Conservation (phyloP, 2,888 invertebrate species). For the Mesoligia furuncula region DNA sequence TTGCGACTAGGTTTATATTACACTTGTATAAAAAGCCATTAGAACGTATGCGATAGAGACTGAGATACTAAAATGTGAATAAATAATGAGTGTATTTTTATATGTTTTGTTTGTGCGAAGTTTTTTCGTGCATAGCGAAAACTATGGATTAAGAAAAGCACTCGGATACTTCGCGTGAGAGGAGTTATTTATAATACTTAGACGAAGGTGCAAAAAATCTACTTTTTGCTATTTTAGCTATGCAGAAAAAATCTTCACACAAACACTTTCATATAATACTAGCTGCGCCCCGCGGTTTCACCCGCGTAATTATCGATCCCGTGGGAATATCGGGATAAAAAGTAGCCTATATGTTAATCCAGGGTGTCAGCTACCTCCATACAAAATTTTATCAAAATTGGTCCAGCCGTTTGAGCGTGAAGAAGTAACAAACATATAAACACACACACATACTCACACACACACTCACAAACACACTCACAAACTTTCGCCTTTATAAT, state of each 20-base stretch:
- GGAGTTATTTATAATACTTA: conserved; percentile 18
- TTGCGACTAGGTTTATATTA: neutral
- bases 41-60: conserved; percentile 20
- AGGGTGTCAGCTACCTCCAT: too few relatives aligned
- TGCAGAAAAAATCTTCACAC: conserved; percentile 10
- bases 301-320: too few relatives aligned
- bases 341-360: too few relatives aligned
- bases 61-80: conserved; percentile 26
- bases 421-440: too few relatives aligned
- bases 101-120: conserved; percentile 23
- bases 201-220: conserved; percentile 13
- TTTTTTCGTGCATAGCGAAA: conserved; percentile 42
- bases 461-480: too few relatives aligned
- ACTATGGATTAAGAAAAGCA: conserved; percentile 25
- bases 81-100: conserved; percentile 31
- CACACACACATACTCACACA: too few relatives aligned
- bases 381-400: too few relatives aligned
- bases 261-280: conserved; percentile 21
- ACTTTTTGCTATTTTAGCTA: conserved; percentile 22
- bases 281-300: too few relatives aligned
- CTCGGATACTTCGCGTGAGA: conserved; percentile 24
- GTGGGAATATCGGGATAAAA: too few relatives aligned
- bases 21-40: conserved; percentile 18
- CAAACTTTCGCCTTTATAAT: too few relatives aligned
- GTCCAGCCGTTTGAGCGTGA: too few relatives aligned